phyloP scores from a whole-genome alignment of 2,797 vertebrate species.

The Halcyon leucocephala region DNA sequence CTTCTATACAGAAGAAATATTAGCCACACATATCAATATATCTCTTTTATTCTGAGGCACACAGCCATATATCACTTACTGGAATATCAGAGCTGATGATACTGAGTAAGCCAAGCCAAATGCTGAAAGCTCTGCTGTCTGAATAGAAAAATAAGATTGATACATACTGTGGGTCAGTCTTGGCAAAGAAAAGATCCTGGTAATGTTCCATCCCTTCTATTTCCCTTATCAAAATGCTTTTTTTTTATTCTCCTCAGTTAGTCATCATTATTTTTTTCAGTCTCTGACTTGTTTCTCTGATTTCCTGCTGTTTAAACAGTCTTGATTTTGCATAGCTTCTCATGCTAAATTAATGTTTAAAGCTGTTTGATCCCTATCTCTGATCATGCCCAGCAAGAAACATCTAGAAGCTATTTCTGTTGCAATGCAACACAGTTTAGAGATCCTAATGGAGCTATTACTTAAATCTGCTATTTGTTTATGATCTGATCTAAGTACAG shows the following conservation, averaged over 20 bases:
- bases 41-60: neutral
- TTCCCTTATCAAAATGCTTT: neutral
- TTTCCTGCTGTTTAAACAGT: neutral
- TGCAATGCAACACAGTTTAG: neutral
- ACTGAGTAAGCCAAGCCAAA: conserved; percentile 19
- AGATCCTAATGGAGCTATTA: neutral
- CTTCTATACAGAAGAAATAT: neutral
- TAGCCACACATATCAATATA: neutral
- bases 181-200: neutral
- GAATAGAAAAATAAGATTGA: neutral
- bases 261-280: neutral
- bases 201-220: neutral
- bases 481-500: neutral
- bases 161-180: neutral
- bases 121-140: conserved; percentile 12
- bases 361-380: neutral
- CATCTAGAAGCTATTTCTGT: neutral
- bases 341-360: neutral
- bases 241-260: neutral
- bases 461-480: neutral
- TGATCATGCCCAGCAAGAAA: neutral
- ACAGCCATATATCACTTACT: neutral
- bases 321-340: conserved; percentile 3
- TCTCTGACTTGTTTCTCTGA: neutral
- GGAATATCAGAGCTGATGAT: conserved; percentile 15